Conservation (phyloP, 2,113 vertebrate species). For the Jaculus jaculus region DNA sequence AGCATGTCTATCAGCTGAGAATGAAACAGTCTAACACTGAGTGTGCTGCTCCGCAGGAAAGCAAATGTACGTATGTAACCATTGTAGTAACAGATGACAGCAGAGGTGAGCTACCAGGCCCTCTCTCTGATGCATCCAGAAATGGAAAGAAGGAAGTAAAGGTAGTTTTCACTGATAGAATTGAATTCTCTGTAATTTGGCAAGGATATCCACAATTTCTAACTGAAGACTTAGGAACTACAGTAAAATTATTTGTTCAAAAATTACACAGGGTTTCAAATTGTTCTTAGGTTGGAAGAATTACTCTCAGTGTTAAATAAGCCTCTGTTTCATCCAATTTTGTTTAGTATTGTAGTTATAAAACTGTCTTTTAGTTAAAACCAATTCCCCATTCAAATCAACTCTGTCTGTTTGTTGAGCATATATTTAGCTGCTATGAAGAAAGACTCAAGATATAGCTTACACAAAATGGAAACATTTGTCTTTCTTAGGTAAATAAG, state of each 20-base stretch:
- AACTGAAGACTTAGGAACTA: not conserved
- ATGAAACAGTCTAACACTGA: not conserved
- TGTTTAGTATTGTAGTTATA: not conserved
- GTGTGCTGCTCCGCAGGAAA: not conserved
- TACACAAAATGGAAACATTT: not conserved
- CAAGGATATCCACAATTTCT: not conserved
- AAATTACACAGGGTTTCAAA: not conserved
- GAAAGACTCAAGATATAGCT: not conserved
- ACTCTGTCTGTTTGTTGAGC: not conserved
- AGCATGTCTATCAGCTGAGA: not conserved
- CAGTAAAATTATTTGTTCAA: not conserved
- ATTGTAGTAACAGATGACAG: not conserved
- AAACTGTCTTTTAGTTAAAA: not conserved
- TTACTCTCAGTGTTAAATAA: not conserved
- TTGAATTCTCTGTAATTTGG: not conserved
- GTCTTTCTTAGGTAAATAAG: not conserved
- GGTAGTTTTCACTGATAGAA: not conserved
- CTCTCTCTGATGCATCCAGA: not conserved
- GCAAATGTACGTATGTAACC: not conserved
- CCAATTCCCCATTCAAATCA: not conserved
- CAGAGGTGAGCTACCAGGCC: not conserved
- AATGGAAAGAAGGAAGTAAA: not conserved
- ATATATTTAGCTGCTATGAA: not conserved
- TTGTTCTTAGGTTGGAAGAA: not conserved
- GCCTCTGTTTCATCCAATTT: not conserved